These are phyloP conservation scores for Tyrophagus putrescentiae DNA, from an alignment of 1,140 invertebrate genomes.

Conservation along the genomic window DNA sequence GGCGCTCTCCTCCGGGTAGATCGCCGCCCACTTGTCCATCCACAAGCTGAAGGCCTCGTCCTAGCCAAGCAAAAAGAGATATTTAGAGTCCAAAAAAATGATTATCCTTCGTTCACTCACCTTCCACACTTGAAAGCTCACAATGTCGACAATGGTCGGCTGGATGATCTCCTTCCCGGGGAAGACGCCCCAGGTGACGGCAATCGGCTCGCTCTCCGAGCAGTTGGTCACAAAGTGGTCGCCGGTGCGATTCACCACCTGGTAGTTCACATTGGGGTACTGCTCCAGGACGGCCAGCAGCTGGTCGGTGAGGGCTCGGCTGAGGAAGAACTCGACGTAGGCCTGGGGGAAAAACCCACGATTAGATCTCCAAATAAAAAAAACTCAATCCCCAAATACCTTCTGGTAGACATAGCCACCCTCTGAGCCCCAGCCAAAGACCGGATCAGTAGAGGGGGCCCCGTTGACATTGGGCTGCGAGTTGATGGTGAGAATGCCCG, in stretches of 20 bases:
- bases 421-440: constrained; percentile 43
- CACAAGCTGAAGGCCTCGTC: constrained; percentile 48
- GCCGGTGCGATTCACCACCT: constrained; percentile 41
- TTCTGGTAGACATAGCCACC: constrained; percentile 46
- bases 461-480: constrained; percentile 44
- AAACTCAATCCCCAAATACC: constrained; percentile 20
- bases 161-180: constrained; percentile 47
- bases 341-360: constrained; percentile 33
- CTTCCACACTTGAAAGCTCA: constrained; percentile 47
- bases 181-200: constrained; percentile 50
- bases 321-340: constrained; percentile 47
- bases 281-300: constrained; percentile 38
- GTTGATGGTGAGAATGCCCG: constrained; percentile 45
- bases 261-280: constrained; percentile 43
- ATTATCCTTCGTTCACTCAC: constrained; percentile 30
- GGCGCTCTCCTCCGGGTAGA: constrained; percentile 39
- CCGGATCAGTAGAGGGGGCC: constrained; percentile 38
- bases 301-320: constrained; percentile 36
- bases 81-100: not conserved
- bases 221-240: constrained; percentile 41
- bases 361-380: constrained; percentile 26
- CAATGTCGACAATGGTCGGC: constrained; percentile 47
- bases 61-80: constrained; percentile 23
- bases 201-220: constrained; percentile 40
- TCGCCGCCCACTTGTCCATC: constrained; percentile 41